phyloP scores from a whole-genome alignment of 2,113 vertebrate species.

The Rhinoderma darwinii region DNA sequence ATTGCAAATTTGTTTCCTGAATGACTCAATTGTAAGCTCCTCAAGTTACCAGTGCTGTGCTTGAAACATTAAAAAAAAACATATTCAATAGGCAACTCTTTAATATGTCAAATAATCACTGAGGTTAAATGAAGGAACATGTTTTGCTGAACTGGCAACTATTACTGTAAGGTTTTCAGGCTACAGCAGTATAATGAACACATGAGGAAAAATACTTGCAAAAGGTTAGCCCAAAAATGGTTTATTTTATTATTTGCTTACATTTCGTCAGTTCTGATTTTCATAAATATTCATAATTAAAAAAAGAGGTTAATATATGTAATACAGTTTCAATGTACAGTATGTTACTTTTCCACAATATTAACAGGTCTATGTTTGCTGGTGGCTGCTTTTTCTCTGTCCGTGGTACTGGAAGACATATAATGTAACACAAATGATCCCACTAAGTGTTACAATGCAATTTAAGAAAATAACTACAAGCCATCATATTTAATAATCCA shows the following conservation, averaged over 20 bases:
- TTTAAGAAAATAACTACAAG: background rate
- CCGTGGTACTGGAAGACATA: slow-evolving; percentile 18
- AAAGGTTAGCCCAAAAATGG: no score
- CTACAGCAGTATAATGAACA: background rate
- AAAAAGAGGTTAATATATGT: background rate
- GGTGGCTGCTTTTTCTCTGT: background rate
- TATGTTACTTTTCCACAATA: no score
- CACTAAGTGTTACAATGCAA: background rate
- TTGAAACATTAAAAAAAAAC: no score
- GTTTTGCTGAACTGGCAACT: background rate
- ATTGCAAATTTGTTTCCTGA: background rate
- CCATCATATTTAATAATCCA: background rate
- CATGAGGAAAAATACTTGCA: background rate
- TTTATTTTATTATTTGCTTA: background rate
- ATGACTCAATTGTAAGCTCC: no score
- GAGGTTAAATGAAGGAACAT: background rate
- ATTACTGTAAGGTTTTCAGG: background rate
- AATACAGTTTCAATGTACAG: background rate
- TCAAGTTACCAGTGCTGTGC: no score
- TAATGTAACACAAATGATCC: background rate
- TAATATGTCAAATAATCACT: background rate
- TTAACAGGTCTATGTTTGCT: background rate
- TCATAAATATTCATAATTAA: background rate
- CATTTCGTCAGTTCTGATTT: background rate
- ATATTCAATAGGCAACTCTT: background rate